Evolutionary conservation across 2,113 vertebrate genomes (phyloP), one percentile per base, ranked within the genome.

Genomic region (Bostrychus sinensis): DNA sequence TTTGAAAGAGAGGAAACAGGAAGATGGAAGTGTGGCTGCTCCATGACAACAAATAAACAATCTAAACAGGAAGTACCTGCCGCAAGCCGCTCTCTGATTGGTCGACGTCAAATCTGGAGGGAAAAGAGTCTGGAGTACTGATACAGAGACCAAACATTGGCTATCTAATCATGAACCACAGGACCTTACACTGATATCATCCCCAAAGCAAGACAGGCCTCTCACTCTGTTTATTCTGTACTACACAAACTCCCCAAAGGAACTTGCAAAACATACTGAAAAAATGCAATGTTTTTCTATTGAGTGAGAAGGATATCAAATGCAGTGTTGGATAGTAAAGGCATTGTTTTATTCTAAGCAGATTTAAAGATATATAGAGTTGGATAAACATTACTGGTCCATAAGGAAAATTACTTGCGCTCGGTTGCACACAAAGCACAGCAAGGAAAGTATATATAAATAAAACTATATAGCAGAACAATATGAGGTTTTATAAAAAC

Each of bases 1-100:
- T 59, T 1, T 26, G n/a, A 25, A 56, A 45, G 64, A 25, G 48
- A 82, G 82, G 81, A 45, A 68, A 25, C 46, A 80, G 82, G 81
- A 90, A 84, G 16, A 7, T 42, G 39, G 50, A 45, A 0, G 3
- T 26, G 17, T 80, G 81, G 64, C 72, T 59, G 55, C 59, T 28
- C 83, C 55, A 71, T 72, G 57, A 82, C 59, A 78, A 81, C 88
- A 19, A 0, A 39, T 87, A 75, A 88, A 89, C 85, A 83, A 26
- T 4, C 9, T 19, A 20, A 42, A 0, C 51, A 41, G 20, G 74
- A 66, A 7, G 39, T 34, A 5, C 72, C 80, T 54, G 53, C 30
- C 28, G 75, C 23, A 2, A 0, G 32, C 59, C 57, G 42, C 0
- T 3, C 12, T 62, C 62, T 56, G 77, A 87, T 87, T 86, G 81